Evolutionary conservation across 2,113 vertebrate genomes (phyloP).

Genomic region (Gila orcuttii): DNA sequence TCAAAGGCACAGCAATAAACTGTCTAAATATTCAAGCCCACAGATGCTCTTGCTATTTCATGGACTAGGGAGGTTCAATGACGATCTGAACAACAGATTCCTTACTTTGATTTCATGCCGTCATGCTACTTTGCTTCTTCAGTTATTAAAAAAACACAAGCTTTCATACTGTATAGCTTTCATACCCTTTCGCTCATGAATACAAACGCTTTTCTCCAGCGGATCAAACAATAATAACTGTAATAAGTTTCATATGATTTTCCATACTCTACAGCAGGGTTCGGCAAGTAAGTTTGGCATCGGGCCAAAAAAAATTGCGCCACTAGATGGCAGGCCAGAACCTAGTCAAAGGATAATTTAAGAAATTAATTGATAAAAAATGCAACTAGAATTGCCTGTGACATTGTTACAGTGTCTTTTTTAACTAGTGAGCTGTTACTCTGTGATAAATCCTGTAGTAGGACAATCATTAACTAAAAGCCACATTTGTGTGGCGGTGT

Average conservation of each 20-base stretch:
- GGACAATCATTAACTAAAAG: too few species aligned
- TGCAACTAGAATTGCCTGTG: too few species aligned
- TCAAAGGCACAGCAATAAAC: slow-evolving; percentile 27
- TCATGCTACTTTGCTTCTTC: slow-evolving; percentile 29
- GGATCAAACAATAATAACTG: slow-evolving; percentile 23
- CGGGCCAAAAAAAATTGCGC: too few species aligned
- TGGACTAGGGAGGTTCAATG: slow-evolving; percentile 10
- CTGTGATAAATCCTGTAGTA: too few species aligned
- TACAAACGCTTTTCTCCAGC: slow-evolving; percentile 22
- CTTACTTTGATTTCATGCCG: slow-evolving; percentile 29
- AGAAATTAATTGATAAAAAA: too few species aligned
- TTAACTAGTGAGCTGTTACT: too few species aligned
- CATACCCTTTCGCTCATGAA: slow-evolving; percentile 13
- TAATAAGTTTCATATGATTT: slow-evolving; percentile 19
- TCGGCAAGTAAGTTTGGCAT: too few species aligned
- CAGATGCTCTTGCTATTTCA: slow-evolving; percentile 20
- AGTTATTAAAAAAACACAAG: slow-evolving; percentile 20
- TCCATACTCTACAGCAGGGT: background rate
- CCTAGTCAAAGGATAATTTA: too few species aligned
- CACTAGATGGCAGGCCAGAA: too few species aligned
- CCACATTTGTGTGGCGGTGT: too few species aligned
- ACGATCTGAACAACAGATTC: slow-evolving; percentile 15
- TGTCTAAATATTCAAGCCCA: slow-evolving; percentile 35
- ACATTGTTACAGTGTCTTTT: too few species aligned
- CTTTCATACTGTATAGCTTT: background rate